These are phyloP conservation scores for Nothocercus nigrocapillus DNA, from an alignment of 2,113 vertebrate species.

Conservation along the genomic window DNA sequence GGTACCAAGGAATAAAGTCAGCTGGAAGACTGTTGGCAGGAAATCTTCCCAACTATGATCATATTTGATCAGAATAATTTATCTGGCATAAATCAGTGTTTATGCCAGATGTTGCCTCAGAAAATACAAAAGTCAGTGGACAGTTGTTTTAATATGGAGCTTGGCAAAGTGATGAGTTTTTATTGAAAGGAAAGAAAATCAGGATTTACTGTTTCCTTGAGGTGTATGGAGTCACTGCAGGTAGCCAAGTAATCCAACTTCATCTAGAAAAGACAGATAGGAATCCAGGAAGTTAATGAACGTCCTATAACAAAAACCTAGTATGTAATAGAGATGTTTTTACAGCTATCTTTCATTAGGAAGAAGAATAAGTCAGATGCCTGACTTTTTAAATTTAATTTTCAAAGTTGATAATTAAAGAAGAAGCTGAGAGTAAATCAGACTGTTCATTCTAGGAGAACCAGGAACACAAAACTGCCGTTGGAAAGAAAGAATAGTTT, in stretches of 20 bases:
- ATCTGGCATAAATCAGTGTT: conserved; percentile 7
- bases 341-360: background rate
- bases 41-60: conserved; percentile 56
- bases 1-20: conserved; percentile 60
- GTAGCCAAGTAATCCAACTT: background rate
- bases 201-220: conserved; percentile 21
- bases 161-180: background rate
- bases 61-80: background rate
- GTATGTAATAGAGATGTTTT: background rate
- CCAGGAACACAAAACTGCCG: accelerated
- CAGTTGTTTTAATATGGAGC: conserved; percentile 24
- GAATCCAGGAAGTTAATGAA: background rate
- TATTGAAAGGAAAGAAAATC: background rate
- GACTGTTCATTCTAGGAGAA: background rate
- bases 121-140: conserved; percentile 24
- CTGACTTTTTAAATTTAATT: background rate
- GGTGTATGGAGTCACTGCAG: background rate
- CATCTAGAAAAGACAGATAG: background rate
- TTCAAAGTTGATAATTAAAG: background rate
- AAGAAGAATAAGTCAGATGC: background rate
- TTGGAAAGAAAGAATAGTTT: background rate
- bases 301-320: background rate
- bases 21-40: conserved; percentile 40
- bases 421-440: background rate
- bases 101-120: conserved; percentile 61